Conservation (phyloP, 1,140 invertebrate genomes). For the Tetraneura akinire region DNA sequence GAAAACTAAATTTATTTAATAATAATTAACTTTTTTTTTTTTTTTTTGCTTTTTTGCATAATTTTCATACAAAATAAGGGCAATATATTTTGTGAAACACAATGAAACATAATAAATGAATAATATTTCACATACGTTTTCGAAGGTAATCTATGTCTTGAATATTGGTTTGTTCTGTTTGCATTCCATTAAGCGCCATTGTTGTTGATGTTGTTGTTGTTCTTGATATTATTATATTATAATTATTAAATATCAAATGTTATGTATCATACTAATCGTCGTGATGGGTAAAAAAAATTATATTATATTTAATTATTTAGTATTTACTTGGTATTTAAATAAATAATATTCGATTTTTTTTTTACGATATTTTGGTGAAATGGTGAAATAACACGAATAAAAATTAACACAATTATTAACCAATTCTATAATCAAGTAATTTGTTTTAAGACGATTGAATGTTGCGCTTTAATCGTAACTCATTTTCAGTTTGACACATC, state of each 20-base stretch:
- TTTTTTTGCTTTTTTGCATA: no score
- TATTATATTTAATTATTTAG: not conserved
- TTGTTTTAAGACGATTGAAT: not conserved
- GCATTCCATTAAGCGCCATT: not conserved
- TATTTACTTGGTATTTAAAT: no score
- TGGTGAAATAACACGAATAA: not conserved
- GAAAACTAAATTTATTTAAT: no score
- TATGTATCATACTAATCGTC: no score
- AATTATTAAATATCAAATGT: no score
- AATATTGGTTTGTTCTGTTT: not conserved
- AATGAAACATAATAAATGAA: not conserved
- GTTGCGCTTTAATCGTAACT: not conserved
- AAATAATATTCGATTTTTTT: not conserved
- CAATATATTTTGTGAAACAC: no score
- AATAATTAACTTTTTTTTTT: no score
- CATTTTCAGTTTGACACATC: not conserved
- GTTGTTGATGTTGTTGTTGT: not conserved
- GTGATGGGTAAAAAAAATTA: not conserved
- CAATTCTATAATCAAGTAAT: not conserved
- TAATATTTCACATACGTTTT: slow-evolving; percentile 20
- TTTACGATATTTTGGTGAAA: not conserved
- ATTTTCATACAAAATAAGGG: no score
- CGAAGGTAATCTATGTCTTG: not conserved
- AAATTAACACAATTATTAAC: not conserved
- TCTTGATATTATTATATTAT: not conserved